Evolutionary conservation across 2,113 vertebrate species (phyloP).

Genomic region (Sigmodon hispidus): DNA sequence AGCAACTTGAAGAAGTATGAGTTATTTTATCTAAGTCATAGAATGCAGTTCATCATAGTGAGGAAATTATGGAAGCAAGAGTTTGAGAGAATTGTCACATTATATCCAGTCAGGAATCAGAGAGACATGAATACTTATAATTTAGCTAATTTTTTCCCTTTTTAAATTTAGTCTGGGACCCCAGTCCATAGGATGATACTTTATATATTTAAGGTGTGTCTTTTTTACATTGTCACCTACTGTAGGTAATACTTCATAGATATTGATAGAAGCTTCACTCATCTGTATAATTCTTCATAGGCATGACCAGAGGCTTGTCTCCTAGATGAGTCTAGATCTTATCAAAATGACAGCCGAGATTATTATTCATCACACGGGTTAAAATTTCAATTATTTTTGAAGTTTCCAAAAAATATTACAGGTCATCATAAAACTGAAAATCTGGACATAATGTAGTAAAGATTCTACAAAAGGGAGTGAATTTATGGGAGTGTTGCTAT

Average conservation of each 20-base stretch:
- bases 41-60: background rate
- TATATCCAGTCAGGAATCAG: background rate
- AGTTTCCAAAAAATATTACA: background rate
- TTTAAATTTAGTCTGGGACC: background rate
- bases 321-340: background rate
- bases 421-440: background rate
- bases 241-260: background rate
- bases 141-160: background rate
- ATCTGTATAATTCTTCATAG: background rate
- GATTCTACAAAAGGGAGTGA: background rate
- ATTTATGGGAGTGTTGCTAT: background rate
- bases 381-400: background rate
- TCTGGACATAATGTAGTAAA: background rate
- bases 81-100: background rate
- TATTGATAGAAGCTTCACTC: background rate
- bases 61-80: background rate
- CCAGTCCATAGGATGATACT: background rate
- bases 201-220: background rate
- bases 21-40: background rate
- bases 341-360: background rate
- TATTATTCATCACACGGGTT: background rate
- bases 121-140: background rate
- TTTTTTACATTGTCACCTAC: background rate
- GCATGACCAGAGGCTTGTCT: background rate
- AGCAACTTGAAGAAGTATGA: background rate